A percentile compares a stretch with the other conserved stretches of the same genome.
phyloP scores from a whole-genome alignment of 53 echinoderm and acorn worm species.

The Patiria pectinifera region DNA sequence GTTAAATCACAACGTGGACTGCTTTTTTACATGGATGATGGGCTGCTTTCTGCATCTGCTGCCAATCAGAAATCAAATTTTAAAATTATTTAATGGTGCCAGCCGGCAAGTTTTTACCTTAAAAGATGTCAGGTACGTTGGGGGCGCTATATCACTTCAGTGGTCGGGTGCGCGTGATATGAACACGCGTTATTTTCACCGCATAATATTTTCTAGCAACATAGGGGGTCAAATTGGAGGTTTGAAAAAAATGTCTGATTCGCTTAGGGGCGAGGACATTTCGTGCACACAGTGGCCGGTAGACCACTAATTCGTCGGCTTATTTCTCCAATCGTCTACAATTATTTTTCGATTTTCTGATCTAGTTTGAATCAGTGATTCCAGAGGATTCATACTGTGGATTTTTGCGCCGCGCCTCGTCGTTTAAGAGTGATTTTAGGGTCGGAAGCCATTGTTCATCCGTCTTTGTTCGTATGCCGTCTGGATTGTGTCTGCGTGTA shows the following conservation, averaged over 20 bases:
- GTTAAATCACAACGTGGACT: no score
- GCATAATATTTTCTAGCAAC: conserved; percentile 41
- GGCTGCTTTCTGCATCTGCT: no score
- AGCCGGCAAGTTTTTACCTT: background rate
- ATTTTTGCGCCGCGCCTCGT: conserved; percentile 62
- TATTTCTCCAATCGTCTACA: conserved; percentile 32
- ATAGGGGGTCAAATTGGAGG: conserved; percentile 29
- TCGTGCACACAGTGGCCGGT: conserved; percentile 52
- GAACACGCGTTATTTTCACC: background rate
- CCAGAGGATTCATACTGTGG: conserved; percentile 48
- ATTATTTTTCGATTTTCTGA: conserved; percentile 20
- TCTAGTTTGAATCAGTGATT: conserved; percentile 63
- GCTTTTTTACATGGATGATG: no score
- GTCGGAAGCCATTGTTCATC: conserved; percentile 70
- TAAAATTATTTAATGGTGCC: no score
- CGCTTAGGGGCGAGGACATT: conserved; percentile 61
- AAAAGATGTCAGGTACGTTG: background rate
- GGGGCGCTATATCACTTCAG: conserved; percentile 16
- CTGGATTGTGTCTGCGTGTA: conserved; percentile 60
- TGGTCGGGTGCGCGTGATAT: background rate
- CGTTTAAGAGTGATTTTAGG: conserved; percentile 51
- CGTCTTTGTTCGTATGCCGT: conserved; percentile 73
- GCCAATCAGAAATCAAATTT: no score
- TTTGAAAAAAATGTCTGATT: conserved; percentile 74
- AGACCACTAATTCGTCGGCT: conserved; percentile 27